Base-by-base conservation (phyloP, 2,797 vertebrate genomes). In the Myiotriccus ornatus region DNA sequence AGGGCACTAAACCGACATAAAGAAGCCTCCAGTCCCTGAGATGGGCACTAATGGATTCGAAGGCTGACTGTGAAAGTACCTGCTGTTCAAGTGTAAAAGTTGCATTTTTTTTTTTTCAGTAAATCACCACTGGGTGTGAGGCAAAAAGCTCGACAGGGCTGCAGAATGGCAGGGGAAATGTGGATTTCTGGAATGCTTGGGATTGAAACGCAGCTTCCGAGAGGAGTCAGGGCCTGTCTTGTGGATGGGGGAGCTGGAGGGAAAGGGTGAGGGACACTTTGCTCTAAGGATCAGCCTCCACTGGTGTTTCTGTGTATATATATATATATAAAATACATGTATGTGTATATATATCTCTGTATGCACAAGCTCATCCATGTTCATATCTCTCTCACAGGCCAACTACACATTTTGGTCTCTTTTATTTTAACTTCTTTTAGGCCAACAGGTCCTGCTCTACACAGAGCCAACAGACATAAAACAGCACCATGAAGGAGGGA, bases 301-400 rank as follows among this genome's bases (percentile, higher is more conserved):
- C 8, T 14, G 4, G 4, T 23, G 2, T 34, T 34, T 71, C 1
- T 28, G 4, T n/a, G 4, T 46, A 3, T 30, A 1, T n/a, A 2
- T 22, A 2, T 7, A 8, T 16, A 1, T 41, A 41, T 41, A 39
- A 30, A 32, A 55, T 12, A 53, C 50, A 53, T 53, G 30, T 34
- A 6, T 57, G 4, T 34, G 14, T 20, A 21, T 22, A 7, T 65
- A 12, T 21, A 5, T 28, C 2, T 24, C 10, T 21, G 11, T 53
- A 20, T 12, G 4, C 14, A 11, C 14, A 41, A 60, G 17, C 23
- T 76, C 47, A 34, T 47, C 53, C 14, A 12, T 23, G 23, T 41
- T 70, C 14, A 1, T 37, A 4, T 23, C 34, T 41, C 13, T 46
- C 4, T 35, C 14, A 5, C 4, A 16, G 15, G 5, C 10, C 9